phyloP scores from a whole-genome alignment of 2,113 vertebrate species.

The Barnardius zonarius region DNA sequence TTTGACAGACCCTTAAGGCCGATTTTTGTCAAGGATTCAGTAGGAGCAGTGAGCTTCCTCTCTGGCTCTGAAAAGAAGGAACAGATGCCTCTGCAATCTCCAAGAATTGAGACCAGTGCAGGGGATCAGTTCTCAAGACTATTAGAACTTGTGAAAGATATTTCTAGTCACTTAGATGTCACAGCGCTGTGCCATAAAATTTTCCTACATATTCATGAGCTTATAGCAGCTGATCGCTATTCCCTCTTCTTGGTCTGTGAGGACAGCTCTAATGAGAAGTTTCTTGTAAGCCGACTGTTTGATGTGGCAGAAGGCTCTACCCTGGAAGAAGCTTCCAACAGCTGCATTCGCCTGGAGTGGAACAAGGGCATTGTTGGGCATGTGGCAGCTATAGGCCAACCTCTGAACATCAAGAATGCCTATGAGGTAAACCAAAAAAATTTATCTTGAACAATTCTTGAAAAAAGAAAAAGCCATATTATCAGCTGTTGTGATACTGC shows the following conservation, averaged over 20 bases:
- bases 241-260: conserved; percentile 95
- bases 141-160: conserved; percentile 94
- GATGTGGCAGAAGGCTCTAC: conserved; percentile 96
- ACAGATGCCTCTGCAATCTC: conserved; percentile 80
- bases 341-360: conserved; percentile 92
- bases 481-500: background rate
- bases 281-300: conserved; percentile 91
- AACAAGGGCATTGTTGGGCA: conserved; percentile 99
- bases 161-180: conserved; percentile 95
- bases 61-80: conserved; percentile 82
- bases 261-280: conserved; percentile 96
- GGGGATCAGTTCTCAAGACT: conserved; percentile 87
- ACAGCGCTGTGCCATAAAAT: conserved; percentile 96
- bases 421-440: conserved; percentile 83
- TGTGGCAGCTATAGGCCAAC: conserved; percentile 89
- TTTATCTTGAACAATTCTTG: background rate
- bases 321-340: conserved; percentile 92
- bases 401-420: conserved; percentile 93
- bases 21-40: conserved; percentile 92
- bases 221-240: conserved; percentile 93
- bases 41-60: conserved; percentile 91
- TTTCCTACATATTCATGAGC: conserved; percentile 94
- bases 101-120: conserved; percentile 69
- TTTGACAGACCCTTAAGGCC: conserved; percentile 94
- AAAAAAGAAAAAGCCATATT: background rate